These are phyloP conservation scores for Leucosticte australis DNA, from an alignment of 2,113 vertebrate genomes.

Conservation along the genomic window DNA sequence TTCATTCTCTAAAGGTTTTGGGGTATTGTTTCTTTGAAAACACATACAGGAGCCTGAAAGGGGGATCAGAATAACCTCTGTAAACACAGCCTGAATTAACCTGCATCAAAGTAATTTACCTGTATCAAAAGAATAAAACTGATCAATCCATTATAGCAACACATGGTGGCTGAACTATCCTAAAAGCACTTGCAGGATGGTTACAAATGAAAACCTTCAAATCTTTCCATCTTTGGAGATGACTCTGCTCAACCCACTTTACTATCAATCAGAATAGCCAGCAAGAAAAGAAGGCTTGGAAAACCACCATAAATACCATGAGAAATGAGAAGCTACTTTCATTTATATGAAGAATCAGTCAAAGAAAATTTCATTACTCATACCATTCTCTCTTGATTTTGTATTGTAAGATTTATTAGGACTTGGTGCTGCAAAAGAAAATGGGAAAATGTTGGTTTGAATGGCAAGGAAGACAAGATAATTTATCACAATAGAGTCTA, in stretches of 20 bases:
- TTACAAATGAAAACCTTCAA: neutral
- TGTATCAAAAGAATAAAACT: neutral
- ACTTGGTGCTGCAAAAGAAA: neutral
- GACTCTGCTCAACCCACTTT: neutral
- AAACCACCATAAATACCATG: neutral
- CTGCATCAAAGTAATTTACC: neutral
- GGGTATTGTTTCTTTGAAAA: neutral
- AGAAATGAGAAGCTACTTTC: neutral
- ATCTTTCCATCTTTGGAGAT: neutral
- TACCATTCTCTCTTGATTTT: neutral
- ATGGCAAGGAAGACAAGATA: neutral
- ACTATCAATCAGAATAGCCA: neutral
- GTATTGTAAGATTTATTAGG: neutral
- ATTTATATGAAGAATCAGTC: neutral
- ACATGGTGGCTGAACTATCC: neutral
- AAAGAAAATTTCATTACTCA: neutral
- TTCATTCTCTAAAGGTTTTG: neutral
- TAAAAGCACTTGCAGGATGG: neutral
- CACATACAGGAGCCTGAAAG: neutral
- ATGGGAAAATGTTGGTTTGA: neutral
- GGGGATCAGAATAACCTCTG: neutral
- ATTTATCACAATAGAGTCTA: neutral
- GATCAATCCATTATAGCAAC: neutral
- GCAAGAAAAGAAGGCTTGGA: neutral
- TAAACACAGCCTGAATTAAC: slow-evolving; percentile 41